These are phyloP conservation scores for Dusona sp. DNA, from an alignment of 2,888 invertebrate genomes.

Conservation along the genomic window DNA sequence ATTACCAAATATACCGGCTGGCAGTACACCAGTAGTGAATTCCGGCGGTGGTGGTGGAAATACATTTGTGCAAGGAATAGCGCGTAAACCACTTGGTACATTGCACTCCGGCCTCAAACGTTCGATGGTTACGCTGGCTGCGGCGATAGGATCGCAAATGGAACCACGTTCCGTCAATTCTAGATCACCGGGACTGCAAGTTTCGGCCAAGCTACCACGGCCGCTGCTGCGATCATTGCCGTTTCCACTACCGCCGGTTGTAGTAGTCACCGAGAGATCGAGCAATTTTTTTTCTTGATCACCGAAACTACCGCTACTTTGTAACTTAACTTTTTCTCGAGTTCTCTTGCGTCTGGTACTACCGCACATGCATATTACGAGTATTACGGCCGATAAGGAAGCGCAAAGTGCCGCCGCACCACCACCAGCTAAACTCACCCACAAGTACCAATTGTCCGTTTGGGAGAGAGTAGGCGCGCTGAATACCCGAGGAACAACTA, in stretches of 20 bases:
- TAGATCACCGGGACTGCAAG: constrained; percentile 80
- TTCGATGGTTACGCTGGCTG: constrained; percentile 85
- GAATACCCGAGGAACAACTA: constrained; percentile 89
- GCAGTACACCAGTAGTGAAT: constrained; percentile 84
- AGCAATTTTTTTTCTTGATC: constrained; percentile 95
- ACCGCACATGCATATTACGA: constrained; percentile 86
- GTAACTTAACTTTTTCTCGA: constrained; percentile 89
- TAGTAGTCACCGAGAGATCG: constrained; percentile 92
- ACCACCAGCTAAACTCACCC: constrained; percentile 90
- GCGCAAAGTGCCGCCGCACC: constrained; percentile 89
- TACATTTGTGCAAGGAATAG: constrained; percentile 84
- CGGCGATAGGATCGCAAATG: constrained; percentile 80
- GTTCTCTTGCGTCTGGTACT: constrained; percentile 84
- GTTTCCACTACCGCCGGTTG: constrained; percentile 86
- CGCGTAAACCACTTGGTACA: constrained; percentile 78
- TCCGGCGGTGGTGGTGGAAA: constrained; percentile 85
- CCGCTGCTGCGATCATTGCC: constrained; percentile 78
- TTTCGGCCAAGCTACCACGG: constrained; percentile 77
- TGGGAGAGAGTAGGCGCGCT: constrained; percentile 92
- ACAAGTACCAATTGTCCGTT: constrained; percentile 90
- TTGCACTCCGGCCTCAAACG: constrained; percentile 75
- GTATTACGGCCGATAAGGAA: constrained; percentile 87
- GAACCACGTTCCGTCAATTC: constrained; percentile 80
- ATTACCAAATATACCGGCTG: constrained; percentile 89
- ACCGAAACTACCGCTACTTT: constrained; percentile 92